Evolutionary conservation across 2,113 vertebrate genomes (phyloP).

Genomic region (Tachycineta bicolor): DNA sequence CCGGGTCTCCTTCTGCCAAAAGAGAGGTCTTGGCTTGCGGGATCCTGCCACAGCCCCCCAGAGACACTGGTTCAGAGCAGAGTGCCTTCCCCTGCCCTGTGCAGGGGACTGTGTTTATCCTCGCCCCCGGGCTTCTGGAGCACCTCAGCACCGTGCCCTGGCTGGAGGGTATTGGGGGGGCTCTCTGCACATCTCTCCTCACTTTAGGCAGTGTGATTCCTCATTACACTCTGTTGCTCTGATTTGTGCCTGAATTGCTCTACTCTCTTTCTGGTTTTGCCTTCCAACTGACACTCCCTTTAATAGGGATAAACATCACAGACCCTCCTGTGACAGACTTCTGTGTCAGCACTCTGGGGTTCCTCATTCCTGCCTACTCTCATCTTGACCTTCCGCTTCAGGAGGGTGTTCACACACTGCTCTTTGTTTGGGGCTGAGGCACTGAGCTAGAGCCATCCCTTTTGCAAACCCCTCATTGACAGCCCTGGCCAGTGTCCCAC

Average conservation of each 20-base stretch:
- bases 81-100: background rate
- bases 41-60: background rate
- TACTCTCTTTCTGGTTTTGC: background rate
- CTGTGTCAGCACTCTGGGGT: background rate
- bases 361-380: background rate
- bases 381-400: background rate
- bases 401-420: background rate
- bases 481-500: rapidly evolving
- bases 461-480: background rate
- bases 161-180: rapidly evolving
- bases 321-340: background rate
- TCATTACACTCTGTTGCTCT: background rate
- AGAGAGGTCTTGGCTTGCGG: background rate
- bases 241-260: background rate
- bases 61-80: background rate
- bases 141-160: background rate
- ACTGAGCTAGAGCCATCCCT: background rate
- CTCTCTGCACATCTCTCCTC: background rate
- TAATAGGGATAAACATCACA: background rate
- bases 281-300: background rate
- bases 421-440: background rate
- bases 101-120: background rate
- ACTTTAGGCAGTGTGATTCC: background rate
- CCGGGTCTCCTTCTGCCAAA: rapidly evolving
- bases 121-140: rapidly evolving